phyloP scores from a whole-genome alignment of 2,888 invertebrate species.

The Cosmia pyralina region DNA sequence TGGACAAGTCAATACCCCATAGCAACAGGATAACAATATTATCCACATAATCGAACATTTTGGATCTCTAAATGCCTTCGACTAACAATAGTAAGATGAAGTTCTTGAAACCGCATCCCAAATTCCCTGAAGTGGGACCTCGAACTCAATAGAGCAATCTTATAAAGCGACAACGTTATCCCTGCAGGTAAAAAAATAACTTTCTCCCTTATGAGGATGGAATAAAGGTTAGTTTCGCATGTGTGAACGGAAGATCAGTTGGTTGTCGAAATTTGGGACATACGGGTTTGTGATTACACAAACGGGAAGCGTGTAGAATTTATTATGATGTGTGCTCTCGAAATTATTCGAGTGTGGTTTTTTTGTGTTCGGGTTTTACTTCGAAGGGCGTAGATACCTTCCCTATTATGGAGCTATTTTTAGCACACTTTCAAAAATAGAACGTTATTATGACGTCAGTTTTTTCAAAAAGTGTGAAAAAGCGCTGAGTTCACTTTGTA shows the following conservation, averaged over 20 bases:
- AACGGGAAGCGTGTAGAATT: conserved; percentile 39
- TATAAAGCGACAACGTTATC: conserved; percentile 64
- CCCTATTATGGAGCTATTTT: neutral
- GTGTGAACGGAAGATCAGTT: conserved; percentile 17
- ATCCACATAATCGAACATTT: conserved; percentile 38
- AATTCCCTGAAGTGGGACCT: conserved; percentile 72
- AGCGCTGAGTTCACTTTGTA: neutral
- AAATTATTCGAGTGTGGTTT: conserved; percentile 27
- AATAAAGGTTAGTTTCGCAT: conserved; percentile 42
- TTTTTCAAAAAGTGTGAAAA: neutral
- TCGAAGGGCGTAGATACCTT: neutral
- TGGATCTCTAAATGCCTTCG: conserved; percentile 50
- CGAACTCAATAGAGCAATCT: conserved; percentile 71
- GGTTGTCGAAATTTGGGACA: conserved; percentile 49
- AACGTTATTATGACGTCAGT: neutral
- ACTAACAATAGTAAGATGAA: conserved; percentile 64
- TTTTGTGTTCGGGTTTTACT: conserved; percentile 34
- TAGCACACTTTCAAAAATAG: neutral
- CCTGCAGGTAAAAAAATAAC: conserved; percentile 12
- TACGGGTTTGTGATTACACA: conserved; percentile 52
- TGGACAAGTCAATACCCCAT: conserved; percentile 10
- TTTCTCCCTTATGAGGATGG: conserved; percentile 1
- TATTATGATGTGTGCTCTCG: conserved; percentile 38
- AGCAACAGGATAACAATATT: conserved; percentile 25
- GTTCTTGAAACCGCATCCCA: conserved; percentile 67